Evolutionary conservation across 2,113 vertebrate genomes (phyloP), one percentile per base, ranked within the genome.

Genomic region (Rhabdomys dilectus): DNA sequence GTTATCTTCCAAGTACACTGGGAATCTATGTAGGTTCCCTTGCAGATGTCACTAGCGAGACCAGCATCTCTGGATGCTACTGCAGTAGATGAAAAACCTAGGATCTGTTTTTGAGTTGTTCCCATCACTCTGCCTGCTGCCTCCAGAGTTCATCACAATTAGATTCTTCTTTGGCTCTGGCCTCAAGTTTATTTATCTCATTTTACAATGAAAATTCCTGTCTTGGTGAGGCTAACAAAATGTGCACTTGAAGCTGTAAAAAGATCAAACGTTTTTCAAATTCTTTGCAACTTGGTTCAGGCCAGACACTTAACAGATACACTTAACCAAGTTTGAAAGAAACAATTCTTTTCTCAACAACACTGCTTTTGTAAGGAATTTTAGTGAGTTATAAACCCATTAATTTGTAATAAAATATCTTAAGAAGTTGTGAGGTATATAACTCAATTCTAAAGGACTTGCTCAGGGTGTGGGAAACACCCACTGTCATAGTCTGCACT

Each of bases 41-140:
- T 91, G 62, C 17, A 89, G 87, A 84, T 36, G 94, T 36, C 7
- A 82, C 66, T 10, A 91, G 34, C 60, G 53, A 85, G 97, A 68
- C 94, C 94, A 91, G 6, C 42, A 60, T 68, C 89, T 91, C 16
- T 39, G 9, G 91, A 58, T 80, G 72, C 36, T 26, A 31, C 89
- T 64, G 39, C 9, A 39, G 81, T 42, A 17, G n/a, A 9, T 42
- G 56, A 8, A 1, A 16, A 16, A 15, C n/a, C n/a, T 5, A 13
- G 9, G 7, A 21, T 12, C n/a, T 84, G 70, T 10, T 56, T 75
- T 81, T 1, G 0, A 56, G 16, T 64, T 42, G 36, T 24, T 88
- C 8, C 29, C 31, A 73, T 29, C 70, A 13, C 31, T 66, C 45
- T 88, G 60, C 26, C 22, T 51, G 48, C 56, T 92, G 60, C 53